Evolutionary conservation across 2,113 vertebrate genomes (phyloP).

Genomic region (Puntigrus tetrazona): DNA sequence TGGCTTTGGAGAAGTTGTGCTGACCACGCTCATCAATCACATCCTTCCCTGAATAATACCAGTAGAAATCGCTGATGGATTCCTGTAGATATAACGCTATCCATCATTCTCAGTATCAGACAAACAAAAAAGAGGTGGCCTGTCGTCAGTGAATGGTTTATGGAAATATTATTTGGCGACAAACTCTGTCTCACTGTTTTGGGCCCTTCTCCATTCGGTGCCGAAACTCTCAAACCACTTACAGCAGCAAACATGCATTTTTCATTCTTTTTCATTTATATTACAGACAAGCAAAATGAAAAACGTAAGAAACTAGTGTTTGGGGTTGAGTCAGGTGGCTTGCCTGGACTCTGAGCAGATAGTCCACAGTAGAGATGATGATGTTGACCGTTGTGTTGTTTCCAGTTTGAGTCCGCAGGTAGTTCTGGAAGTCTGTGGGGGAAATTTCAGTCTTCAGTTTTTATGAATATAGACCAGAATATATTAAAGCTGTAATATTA

Average conservation of each 20-base stretch:
- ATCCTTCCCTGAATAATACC: slow-evolving; percentile 95
- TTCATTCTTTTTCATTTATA: not conserved
- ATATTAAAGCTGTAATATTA: not conserved
- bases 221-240: not conserved
- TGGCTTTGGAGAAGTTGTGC: slow-evolving; percentile 92
- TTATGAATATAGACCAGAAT: not conserved
- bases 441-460: not conserved
- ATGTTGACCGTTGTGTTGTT: slow-evolving; percentile 98
- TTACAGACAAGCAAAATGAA: slow-evolving; percentile 14
- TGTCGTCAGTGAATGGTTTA: slow-evolving; percentile 15
- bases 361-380: slow-evolving; percentile 96
- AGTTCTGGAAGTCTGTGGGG: slow-evolving; percentile 90
- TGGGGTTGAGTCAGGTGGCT: not conserved
- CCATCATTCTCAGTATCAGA: slow-evolving; percentile 23
- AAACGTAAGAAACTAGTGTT: not conserved
- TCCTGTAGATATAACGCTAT: slow-evolving; percentile 74
- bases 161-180: not conserved
- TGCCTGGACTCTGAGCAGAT: slow-evolving; percentile 92
- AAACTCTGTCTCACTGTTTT: not conserved
- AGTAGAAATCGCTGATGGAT: slow-evolving; percentile 98
- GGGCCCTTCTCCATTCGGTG: not conserved
- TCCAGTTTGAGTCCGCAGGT: slow-evolving; percentile 92
- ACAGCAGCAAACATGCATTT: slow-evolving; percentile 1
- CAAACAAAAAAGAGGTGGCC: slow-evolving; percentile 9
- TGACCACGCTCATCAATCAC: slow-evolving; percentile 90